Conservation (phyloP, 2,888 invertebrate genomes). For the Morpho helenor region DNA sequence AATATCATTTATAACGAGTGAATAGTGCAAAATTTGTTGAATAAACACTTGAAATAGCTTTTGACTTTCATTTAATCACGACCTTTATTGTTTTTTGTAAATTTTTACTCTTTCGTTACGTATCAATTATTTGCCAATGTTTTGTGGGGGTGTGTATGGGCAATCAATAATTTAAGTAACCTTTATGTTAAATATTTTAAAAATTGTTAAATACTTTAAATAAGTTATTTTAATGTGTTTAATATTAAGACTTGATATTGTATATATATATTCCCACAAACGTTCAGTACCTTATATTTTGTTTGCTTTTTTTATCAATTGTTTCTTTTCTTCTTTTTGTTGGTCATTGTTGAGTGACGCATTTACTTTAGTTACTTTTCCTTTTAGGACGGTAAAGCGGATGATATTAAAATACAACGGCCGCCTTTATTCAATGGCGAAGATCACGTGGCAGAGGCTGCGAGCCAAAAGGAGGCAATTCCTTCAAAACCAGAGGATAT, state of each 20-base stretch:
- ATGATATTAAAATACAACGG: conserved; percentile 51
- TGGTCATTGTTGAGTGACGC: conserved; percentile 20
- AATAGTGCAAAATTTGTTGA: conserved; percentile 61
- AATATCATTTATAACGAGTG: conserved; percentile 38
- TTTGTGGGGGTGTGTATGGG: conserved; percentile 80
- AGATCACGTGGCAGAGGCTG: conserved; percentile 64
- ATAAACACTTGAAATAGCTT: conserved; percentile 64
- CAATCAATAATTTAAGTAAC: conserved; percentile 47
- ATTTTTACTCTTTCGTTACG: conserved; percentile 51
- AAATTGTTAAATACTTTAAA: conserved; percentile 12
- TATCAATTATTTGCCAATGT: conserved; percentile 50
- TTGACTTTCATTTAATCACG: conserved; percentile 71
- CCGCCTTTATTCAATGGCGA: conserved; percentile 65
- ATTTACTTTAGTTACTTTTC: conserved; percentile 35
- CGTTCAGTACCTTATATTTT: conserved; percentile 42
- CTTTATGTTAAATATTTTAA: conserved; percentile 11
- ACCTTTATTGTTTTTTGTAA: conserved; percentile 57
- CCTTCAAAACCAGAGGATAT: conserved; percentile 63
- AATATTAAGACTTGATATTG: conserved; percentile 22
- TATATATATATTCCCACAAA: conserved; percentile 77
- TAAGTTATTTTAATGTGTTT: conserved; percentile 17
- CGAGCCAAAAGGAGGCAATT: conserved; percentile 56
- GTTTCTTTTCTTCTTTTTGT: conserved; percentile 26
- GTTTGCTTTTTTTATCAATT: conserved; percentile 37
- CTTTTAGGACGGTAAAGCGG: conserved; percentile 62